phyloP scores from a whole-genome alignment of 2,888 invertebrate genomes.

The Gymnoscelis rufifasciata region DNA sequence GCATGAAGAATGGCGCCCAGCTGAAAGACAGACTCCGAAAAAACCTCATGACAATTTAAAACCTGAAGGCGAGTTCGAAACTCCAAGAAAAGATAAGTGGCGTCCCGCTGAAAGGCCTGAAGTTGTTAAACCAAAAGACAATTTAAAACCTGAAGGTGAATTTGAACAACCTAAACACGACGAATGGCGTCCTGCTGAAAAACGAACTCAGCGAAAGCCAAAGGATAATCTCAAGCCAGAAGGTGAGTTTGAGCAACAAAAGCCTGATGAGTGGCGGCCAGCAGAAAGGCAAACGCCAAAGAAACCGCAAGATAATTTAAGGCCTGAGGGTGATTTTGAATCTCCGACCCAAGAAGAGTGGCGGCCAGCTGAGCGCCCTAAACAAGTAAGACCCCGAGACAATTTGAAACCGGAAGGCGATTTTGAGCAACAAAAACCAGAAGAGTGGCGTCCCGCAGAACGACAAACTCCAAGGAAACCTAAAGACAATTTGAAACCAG shows the following conservation, averaged over 20 bases:
- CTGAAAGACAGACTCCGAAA: conserved; percentile 43
- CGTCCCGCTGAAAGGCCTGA: conserved; percentile 41
- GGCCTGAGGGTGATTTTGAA: conserved; percentile 78
- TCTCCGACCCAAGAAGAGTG: conserved; percentile 46
- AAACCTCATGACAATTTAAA: conserved; percentile 67
- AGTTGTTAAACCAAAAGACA: conserved; percentile 60
- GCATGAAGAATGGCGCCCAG: conserved; percentile 56
- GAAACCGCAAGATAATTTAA: conserved; percentile 60
- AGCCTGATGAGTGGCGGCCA: conserved; percentile 36
- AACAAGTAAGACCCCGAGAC: conserved; percentile 43
- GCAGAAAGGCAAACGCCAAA: conserved; percentile 37
- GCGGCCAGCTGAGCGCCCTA: conserved; percentile 30
- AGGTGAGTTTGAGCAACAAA: conserved; percentile 70
- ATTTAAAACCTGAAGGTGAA: conserved; percentile 76
- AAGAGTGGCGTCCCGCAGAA: conserved; percentile 53
- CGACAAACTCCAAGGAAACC: conserved; percentile 64
- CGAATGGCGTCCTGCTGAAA: conserved; percentile 40
- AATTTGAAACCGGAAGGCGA: conserved; percentile 78
- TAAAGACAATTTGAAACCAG: conserved; percentile 73
- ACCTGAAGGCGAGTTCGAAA: conserved; percentile 75
- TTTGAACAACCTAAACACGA: conserved; percentile 45
- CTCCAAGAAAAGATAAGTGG: conserved; percentile 47
- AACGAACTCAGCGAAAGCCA: conserved; percentile 32
- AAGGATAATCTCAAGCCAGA: conserved; percentile 71
- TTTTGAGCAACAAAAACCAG: conserved; percentile 59